phyloP scores from a whole-genome alignment of 2,797 vertebrate species.

The Cirrhinus mrigala region DNA sequence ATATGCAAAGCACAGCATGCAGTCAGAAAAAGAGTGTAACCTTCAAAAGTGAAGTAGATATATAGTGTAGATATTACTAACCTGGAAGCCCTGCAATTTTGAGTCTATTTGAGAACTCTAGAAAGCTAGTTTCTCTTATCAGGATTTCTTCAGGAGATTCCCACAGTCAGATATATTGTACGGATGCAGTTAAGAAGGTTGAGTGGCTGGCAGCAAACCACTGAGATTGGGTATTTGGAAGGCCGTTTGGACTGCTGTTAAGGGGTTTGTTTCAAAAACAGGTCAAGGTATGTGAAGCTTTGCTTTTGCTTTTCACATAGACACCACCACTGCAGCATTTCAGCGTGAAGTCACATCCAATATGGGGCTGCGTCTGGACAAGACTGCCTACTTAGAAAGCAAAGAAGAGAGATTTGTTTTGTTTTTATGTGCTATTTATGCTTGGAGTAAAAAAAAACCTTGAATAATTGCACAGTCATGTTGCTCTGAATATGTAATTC shows the following conservation, averaged over 20 bases:
- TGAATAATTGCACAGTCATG: background rate
- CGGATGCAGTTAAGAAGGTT: background rate
- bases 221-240: background rate
- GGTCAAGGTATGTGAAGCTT: background rate
- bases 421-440: background rate
- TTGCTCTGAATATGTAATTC: background rate
- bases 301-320: background rate
- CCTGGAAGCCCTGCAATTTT: constrained; percentile 13
- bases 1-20: background rate
- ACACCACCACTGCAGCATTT: background rate
- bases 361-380: background rate
- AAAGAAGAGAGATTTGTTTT: background rate
- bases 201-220: background rate
- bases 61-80: background rate
- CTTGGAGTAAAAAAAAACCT: background rate
- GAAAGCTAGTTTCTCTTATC: constrained; percentile 30
- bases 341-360: background rate
- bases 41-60: constrained; percentile 8
- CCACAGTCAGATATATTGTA: background rate
- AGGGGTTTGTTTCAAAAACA: constrained; percentile 17
- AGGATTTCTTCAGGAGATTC: constrained; percentile 15
- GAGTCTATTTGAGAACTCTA: constrained; percentile 10
- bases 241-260: background rate
- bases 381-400: background rate
- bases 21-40: constrained; percentile 8